Base-by-base conservation (phyloP, 1,140 invertebrate species). In the Drosophila tsacasi region DNA sequence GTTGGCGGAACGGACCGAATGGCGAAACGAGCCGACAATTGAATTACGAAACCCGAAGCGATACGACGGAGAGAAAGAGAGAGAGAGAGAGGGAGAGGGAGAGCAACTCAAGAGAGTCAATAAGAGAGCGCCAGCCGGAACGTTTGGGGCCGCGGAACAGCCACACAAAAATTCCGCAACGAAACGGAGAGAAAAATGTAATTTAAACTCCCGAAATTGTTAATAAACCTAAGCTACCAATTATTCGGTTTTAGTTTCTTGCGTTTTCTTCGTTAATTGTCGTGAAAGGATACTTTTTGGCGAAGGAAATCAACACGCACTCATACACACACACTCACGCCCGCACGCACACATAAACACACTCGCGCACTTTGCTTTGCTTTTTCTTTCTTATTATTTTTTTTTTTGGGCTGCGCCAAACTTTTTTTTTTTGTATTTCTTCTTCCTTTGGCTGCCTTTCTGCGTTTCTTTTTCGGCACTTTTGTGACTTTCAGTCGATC, bases 141-240 rank as follows among this genome's bases (percentile, higher is more conserved):
- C 81, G 64, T 37, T 60, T 54, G 89, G 71, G 83, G 55, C 60
- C 66, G 61, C 76, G 84, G 62, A 89, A 89, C 84, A 71, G 75
- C 62, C 68, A 74, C 67, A 89, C 78, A 85, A 79, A 89, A 89
- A 89, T 90, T 89, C 84, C 84, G 86, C 80, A 89, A 90, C 81
- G 73, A 71, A 68, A 59, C 67, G 57, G 72, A 71, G 72, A 71
- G 73, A 90, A 75, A 57, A 76, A 60, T 67, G 55, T 58, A 39
- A 39, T 39, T 37, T n/a, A 58, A 57, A 30, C 57, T 42, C 0
- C 55, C 47, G 49, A 66, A 44, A 69, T 67, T 80, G 58, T 58
- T 65, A 52, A 59, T 49, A 39, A 40, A 68, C 69, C 61, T 64
- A 77, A 76, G 32, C 55, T 61, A 37, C 39, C 25, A 39, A 61